Evolutionary conservation across 1,140 invertebrate species (phyloP).

Genomic region (Drosophila gunungcola): DNA sequence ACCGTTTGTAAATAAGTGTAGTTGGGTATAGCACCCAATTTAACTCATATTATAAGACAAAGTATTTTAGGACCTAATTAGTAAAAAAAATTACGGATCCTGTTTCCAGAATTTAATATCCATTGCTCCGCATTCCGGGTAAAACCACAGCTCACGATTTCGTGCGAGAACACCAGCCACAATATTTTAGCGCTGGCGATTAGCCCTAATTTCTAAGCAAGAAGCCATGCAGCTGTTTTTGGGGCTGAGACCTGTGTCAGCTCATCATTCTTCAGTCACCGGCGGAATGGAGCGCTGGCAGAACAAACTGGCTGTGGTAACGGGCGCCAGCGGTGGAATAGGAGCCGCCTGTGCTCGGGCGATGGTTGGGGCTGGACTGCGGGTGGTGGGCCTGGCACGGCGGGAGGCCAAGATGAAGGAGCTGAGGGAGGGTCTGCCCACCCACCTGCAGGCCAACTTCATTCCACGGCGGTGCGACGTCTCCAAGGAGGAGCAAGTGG

Average conservation of each 20-base stretch:
- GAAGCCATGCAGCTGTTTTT: constrained; percentile 22
- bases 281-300: constrained; percentile 78
- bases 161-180: not conserved
- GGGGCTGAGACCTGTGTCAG: not conserved
- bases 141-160: no score
- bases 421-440: constrained; percentile 63
- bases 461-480: constrained; percentile 87
- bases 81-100: no score
- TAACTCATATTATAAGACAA: no score
- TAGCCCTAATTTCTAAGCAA: constrained; percentile 2
- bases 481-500: constrained; percentile 88
- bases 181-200: constrained; percentile 4
- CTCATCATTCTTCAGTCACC: constrained; percentile 11
- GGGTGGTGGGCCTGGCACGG: constrained; percentile 90
- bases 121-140: no score
- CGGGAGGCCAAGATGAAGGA: constrained; percentile 87
- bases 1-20: no score
- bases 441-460: constrained; percentile 81
- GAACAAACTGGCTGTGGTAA: constrained; percentile 82
- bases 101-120: no score
- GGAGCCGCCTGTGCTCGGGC: constrained; percentile 85
- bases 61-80: no score
- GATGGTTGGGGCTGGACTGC: constrained; percentile 86
- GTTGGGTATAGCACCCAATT: no score
- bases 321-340: constrained; percentile 86